Evolutionary conservation across 2,888 invertebrate species (phyloP), one percentile per base, ranked within the genome.

Genomic region (Coremacera marginata): DNA sequence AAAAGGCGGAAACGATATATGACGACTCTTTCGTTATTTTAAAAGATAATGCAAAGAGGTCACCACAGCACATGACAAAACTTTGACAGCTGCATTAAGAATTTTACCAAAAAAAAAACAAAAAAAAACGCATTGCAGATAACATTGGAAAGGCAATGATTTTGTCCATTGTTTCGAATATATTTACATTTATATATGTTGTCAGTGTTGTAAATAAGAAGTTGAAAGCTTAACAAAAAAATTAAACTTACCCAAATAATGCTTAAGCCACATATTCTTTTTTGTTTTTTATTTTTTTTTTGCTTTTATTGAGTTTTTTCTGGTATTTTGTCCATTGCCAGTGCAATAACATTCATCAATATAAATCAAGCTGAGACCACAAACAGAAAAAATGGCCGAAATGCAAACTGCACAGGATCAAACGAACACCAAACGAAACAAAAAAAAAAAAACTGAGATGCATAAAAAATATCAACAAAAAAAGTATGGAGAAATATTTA

Each of bases 351-450:
- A 86, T 87, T 86, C 86, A 87, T 87, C 86, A 87, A 87, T 86
- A 87, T 87, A 87, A 87, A 87, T 87, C 86, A 79, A 77, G 84
- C 85, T 80, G 79, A 85, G 86, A 84, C 86, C 84, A 84, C 86
- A 84, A 76, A 70, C 74, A 27, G 76, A 77, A 63, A 70, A 74
- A 65, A 74, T 65, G 65, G 65, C 65, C 65, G 65, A 74, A 74
- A 51, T 74, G 73, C 51, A 27, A n/a, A 31, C 31, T 44, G 31
- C 72, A 71, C 14, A 19, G 72, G 72, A 65, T 68, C 55, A 57
- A 37, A 52, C 27, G 63, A 55, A 44, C 25, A n/a, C 51, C 5
- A 55, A 71, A 34, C 34, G 34, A 34, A 55, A 70, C 51, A 57
- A 79, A 81, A 80, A 80, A 81, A 16, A 27, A 57, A 27, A 25